phyloP scores from a whole-genome alignment of 2,888 invertebrate genomes.

The Allophyes oxyacanthae region DNA sequence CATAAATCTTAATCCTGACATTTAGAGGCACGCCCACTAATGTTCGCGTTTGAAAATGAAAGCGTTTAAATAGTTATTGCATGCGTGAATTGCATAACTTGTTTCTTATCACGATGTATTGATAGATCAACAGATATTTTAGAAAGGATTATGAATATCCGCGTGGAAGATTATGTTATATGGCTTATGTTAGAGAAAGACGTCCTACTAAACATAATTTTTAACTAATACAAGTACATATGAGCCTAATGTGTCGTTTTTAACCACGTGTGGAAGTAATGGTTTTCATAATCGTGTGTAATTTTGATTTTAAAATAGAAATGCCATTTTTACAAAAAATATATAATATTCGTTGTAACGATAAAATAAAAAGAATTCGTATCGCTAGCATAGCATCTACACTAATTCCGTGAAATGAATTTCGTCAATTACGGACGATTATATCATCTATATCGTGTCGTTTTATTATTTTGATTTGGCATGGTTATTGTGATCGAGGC shows the following conservation, averaged over 20 bases:
- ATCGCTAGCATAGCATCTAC: conserved; percentile 46
- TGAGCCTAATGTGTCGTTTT: conserved; percentile 27
- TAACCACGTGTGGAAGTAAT: conserved; percentile 17
- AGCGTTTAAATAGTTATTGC: conserved; percentile 68
- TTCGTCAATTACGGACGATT: conserved; percentile 66
- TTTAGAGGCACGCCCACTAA: conserved; percentile 76
- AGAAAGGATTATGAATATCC: conserved; percentile 56
- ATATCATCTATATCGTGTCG: conserved; percentile 71
- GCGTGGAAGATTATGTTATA: conserved; percentile 12
- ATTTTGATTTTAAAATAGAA: conserved; percentile 25
- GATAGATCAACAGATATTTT: conserved; percentile 58
- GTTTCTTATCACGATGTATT: conserved; percentile 54
- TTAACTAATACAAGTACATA: background rate
- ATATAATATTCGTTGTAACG: conserved; percentile 15
- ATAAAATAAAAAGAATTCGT: conserved; percentile 23
- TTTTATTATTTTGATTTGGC: conserved; percentile 71
- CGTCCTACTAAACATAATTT: conserved; percentile 8
- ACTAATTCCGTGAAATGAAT: conserved; percentile 63
- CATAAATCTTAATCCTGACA: conserved; percentile 79
- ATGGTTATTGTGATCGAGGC: conserved; percentile 64
- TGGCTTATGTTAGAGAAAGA: conserved; percentile 30
- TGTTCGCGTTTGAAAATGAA: conserved; percentile 74
- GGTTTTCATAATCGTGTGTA: conserved; percentile 19
- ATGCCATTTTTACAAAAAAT: conserved; percentile 24
- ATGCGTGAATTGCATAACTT: conserved; percentile 66